A percentile compares a stretch with the other conserved stretches of the same genome.
These are phyloP conservation scores for Oriolus oriolus DNA, from an alignment of 2,113 vertebrate genomes.

Conservation along the genomic window DNA sequence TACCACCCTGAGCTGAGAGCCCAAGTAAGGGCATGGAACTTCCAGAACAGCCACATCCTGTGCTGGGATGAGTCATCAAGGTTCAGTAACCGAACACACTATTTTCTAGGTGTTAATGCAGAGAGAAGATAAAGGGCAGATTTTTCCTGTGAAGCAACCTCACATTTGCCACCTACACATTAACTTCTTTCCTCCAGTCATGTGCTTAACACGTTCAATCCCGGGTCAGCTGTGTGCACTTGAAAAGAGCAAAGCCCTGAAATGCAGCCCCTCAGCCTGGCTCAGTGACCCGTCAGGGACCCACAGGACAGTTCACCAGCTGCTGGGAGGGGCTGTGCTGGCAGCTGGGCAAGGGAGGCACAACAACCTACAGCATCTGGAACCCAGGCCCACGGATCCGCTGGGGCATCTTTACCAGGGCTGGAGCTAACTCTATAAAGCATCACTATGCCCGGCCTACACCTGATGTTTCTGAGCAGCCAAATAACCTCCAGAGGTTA, in stretches of 20 bases:
- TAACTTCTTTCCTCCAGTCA: not conserved
- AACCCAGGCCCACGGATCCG: not conserved
- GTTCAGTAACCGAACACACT: not conserved
- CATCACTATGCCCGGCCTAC: not conserved
- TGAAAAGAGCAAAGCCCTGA: not conserved
- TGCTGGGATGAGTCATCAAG: not conserved
- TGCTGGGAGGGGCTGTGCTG: not conserved
- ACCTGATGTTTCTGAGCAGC: slow-evolving; percentile 10
- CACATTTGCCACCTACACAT: not conserved
- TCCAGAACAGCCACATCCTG: not conserved
- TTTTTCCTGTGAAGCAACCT: not conserved
- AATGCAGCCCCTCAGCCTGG: not conserved
- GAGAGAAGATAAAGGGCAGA: not conserved
- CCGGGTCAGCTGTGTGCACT: not conserved
- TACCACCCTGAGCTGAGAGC: not conserved
- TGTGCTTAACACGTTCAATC: not conserved
- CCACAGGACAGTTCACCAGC: not conserved
- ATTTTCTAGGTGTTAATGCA: not conserved
- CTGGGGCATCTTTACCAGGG: not conserved
- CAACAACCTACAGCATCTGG: not conserved
- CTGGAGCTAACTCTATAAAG: not conserved
- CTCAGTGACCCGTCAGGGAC: not conserved
- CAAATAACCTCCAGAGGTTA: not conserved
- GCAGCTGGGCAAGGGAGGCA: not conserved
- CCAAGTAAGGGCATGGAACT: not conserved